A percentile compares a stretch with the other conserved stretches of the same genome.
Evolutionary conservation across 2,888 invertebrate species (phyloP).

Genomic region (Epirrita christyi): DNA sequence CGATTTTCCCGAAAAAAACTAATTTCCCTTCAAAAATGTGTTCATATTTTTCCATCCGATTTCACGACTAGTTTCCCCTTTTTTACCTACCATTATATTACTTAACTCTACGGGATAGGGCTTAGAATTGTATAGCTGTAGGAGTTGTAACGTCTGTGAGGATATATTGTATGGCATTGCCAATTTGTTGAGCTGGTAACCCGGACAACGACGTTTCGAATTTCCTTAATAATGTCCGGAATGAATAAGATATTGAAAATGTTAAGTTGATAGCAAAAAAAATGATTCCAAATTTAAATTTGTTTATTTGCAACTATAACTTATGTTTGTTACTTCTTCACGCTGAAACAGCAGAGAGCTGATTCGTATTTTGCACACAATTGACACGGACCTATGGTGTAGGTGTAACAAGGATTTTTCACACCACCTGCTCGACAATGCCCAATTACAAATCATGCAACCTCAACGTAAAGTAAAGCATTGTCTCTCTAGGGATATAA

Average conservation of each 20-base stretch:
- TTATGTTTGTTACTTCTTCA: too few relatives aligned
- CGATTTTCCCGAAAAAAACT: constrained; percentile 23
- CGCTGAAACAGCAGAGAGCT: too few relatives aligned
- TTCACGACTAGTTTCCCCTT: constrained; percentile 6
- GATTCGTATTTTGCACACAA: too few relatives aligned
- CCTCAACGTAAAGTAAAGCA: too few relatives aligned
- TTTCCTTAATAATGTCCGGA: constrained; percentile 5
- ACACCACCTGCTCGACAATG: too few relatives aligned
- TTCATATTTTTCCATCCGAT: constrained; percentile 25
- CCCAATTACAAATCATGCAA: too few relatives aligned
- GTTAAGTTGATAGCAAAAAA: neutral
- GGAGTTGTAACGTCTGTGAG: constrained; percentile 3
- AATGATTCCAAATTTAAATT: too few relatives aligned
- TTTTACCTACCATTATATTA: neutral
- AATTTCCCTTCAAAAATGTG: constrained; percentile 22
- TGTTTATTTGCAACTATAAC: neutral
- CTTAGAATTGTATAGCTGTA: constrained; percentile 1
- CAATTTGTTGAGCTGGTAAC: constrained; percentile 20
- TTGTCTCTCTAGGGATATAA: too few relatives aligned
- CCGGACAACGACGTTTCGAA: neutral
- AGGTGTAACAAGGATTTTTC: too few relatives aligned
- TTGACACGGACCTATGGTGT: too few relatives aligned
- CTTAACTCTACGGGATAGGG: neutral
- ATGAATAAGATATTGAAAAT: constrained; percentile 7
- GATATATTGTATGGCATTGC: constrained; percentile 20